Base-by-base conservation (phyloP, 2,113 vertebrate species). In the Brachionichthys hirsutus region DNA sequence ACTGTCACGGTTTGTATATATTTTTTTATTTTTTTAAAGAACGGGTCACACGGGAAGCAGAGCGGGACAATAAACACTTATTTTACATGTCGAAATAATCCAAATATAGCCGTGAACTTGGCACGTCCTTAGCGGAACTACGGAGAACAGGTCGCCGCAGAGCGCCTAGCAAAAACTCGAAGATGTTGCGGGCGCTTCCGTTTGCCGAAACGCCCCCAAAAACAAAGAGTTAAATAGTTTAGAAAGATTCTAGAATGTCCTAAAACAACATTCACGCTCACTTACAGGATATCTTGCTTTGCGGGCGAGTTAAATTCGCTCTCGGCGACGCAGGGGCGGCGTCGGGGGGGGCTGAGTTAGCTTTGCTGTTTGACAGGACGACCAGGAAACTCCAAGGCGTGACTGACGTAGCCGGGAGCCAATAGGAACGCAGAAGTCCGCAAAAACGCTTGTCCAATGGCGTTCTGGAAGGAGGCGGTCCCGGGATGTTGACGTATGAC, bases 221-320 rank as follows among this genome's bases (percentile, higher is more conserved):
- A 12, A 12, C 12, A 38, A 38, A 38, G 8, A 38, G 3, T 38
- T 18, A 6, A 9, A 49, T 8, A 8, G 12, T n/a, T 52, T 12
- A 2, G 22, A 59, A 40, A 24, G 12, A 9, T 40, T 13, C 1
- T 0, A 57, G 66, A 51, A 20, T 9, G 43, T 0, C 7, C 1
- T 13, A 46, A 65, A 0, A 52, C n/a, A 56, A 59, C 2, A 68
- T 4, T 42, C 42, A 9, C 52, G 17, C 51, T 16, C 75, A 88
- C 87, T 87, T 82, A 88, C 87, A 75, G 64, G 53, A 43, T 41
- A 65, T 56, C 41, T 67, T 42, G 55, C 7, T 67, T 47, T 36
- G 34, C 13, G 36, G 77, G 20, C 15, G 72, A 17, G 13, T 41
- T 41, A 57, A 42, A 54, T 14, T 67, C 70, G 57, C 57, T 74